A percentile compares a stretch with the other conserved stretches of the same genome.
Evolutionary conservation across 2,113 vertebrate genomes (phyloP).

Genomic region (Coptodon bakossiorum): DNA sequence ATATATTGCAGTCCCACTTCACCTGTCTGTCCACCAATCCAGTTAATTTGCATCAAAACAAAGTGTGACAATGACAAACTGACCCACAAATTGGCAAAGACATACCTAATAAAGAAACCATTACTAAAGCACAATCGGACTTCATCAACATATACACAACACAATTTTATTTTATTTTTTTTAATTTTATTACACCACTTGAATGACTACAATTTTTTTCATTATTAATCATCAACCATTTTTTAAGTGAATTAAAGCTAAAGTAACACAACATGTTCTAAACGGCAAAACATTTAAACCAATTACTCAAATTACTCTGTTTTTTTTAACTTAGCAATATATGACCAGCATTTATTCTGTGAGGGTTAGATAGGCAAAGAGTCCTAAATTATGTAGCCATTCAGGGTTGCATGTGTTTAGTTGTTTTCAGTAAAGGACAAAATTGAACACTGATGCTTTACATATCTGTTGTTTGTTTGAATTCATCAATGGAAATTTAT

Average conservation of each 20-base stretch:
- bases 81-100: neutral
- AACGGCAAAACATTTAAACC: neutral
- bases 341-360: neutral
- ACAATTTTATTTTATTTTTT: neutral
- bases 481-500: neutral
- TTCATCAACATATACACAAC: neutral
- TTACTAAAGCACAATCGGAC: neutral
- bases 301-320: neutral
- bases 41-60: neutral
- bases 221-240: neutral
- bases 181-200: neutral
- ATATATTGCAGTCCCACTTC: neutral
- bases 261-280: neutral
- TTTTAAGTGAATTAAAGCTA: neutral
- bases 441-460: neutral
- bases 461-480: neutral
- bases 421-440: neutral
- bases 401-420: neutral
- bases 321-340: neutral
- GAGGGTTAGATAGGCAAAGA: neutral
- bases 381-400: neutral
- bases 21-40: neutral
- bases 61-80: neutral
- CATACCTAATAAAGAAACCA: neutral
- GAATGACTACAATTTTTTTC: neutral